These are phyloP conservation scores for Lycaena phlaeas DNA, from an alignment of 2,888 invertebrate genomes.

Conservation along the genomic window DNA sequence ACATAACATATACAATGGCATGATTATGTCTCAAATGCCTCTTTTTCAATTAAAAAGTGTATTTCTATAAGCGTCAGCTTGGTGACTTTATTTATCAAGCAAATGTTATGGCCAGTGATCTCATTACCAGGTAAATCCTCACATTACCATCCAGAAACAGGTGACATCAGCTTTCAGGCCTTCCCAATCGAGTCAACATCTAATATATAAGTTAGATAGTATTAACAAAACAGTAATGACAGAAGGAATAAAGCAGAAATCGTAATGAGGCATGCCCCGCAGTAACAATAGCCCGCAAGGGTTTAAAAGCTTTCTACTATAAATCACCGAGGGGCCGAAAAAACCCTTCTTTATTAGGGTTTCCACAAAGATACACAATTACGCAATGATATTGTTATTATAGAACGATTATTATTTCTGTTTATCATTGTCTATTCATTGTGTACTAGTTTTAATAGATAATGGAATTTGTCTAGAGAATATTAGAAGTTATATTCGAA, in stretches of 20 bases:
- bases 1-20: no score
- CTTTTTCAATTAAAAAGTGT: no score
- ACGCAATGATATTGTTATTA: slow-evolving; percentile 52
- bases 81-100: no score
- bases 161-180: no score
- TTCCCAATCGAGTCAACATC: no score
- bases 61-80: no score
- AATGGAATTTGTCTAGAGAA: no score
- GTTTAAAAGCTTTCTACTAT: slow-evolving; percentile 69
- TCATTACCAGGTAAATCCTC: no score
- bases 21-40: no score
- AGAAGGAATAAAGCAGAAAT: slow-evolving; percentile 44
- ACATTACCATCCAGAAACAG: no score
- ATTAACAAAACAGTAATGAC: slow-evolving; percentile 33
- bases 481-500: no score
- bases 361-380: slow-evolving; percentile 37
- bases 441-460: not conserved
- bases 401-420: slow-evolving; percentile 38
- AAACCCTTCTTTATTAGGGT: slow-evolving; percentile 20
- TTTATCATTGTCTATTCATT: slow-evolving; percentile 30
- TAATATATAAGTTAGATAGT: not conserved
- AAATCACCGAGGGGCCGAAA: slow-evolving; percentile 44
- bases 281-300: slow-evolving; percentile 50
- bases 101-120: no score
- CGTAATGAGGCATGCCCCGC: slow-evolving; percentile 43